Conservation (phyloP, 2,113 vertebrate genomes). For the Morone saxatilis region DNA sequence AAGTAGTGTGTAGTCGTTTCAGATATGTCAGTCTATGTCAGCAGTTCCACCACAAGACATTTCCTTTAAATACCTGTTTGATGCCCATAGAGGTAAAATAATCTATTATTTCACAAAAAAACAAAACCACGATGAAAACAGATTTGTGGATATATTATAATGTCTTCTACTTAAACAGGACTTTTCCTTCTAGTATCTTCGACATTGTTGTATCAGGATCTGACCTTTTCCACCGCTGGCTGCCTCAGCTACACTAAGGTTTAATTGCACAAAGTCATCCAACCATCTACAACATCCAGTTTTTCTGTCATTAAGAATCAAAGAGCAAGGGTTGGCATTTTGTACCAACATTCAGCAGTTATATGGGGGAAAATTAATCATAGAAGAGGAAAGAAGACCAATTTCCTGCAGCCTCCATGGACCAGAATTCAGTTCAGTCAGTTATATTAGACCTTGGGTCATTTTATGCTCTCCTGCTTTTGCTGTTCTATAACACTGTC, state of each 20-base stretch:
- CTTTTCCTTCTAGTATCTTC: too few relatives aligned
- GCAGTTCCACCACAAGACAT: too few relatives aligned
- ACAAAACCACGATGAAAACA: too few relatives aligned
- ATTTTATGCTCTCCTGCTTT: slow-evolving; percentile 13
- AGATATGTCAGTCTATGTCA: too few relatives aligned
- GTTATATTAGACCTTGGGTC: neutral
- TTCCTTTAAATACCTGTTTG: too few relatives aligned
- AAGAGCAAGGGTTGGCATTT: neutral
- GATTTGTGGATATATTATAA: too few relatives aligned
- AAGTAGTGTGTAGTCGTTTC: too few relatives aligned
- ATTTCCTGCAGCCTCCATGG: neutral
- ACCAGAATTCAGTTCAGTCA: slow-evolving; percentile 8
- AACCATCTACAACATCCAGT: neutral
- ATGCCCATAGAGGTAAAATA: too few relatives aligned
- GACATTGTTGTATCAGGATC: too few relatives aligned
- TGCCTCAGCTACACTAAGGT: neutral
- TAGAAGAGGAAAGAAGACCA: neutral
- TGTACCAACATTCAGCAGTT: neutral
- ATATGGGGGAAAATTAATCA: neutral
- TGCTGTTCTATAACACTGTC: slow-evolving; percentile 10
- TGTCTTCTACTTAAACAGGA: too few relatives aligned
- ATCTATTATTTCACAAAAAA: too few relatives aligned
- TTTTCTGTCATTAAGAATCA: slow-evolving; percentile 1
- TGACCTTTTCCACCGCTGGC: too few relatives aligned
- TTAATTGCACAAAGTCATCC: neutral